Conservation (phyloP, 2,113 vertebrate species). For the Ascaphus truei region DNA sequence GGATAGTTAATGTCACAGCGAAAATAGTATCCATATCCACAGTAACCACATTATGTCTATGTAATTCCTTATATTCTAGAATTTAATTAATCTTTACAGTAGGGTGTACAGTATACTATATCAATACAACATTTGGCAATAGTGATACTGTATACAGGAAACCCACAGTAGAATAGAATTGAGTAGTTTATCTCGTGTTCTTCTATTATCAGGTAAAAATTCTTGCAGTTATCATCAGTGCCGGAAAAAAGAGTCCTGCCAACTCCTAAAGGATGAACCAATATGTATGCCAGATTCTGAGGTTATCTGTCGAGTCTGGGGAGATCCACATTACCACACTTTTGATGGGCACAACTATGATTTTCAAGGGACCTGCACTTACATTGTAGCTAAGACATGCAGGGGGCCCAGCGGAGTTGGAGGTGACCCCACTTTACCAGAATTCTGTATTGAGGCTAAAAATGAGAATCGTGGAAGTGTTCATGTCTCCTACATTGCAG, state of each 20-base stretch:
- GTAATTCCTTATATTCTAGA: too few relatives aligned
- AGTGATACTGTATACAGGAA: too few relatives aligned
- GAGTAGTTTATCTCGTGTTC: not conserved
- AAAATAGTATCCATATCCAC: too few relatives aligned
- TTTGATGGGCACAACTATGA: conserved; percentile 42
- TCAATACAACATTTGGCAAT: too few relatives aligned
- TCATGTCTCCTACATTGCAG: conserved; percentile 48
- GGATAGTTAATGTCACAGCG: too few relatives aligned
- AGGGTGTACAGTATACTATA: too few relatives aligned
- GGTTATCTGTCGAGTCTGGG: conserved; percentile 32
- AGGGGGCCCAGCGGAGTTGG: not conserved
- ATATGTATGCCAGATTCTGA: not conserved
- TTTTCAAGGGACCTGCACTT: conserved; percentile 43
- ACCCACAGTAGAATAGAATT: too few relatives aligned
- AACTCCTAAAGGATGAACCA: not conserved
- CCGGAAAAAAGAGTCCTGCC: conserved; percentile 23
- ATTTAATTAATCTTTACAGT: too few relatives aligned
- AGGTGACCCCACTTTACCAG: not conserved
- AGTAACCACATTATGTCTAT: too few relatives aligned
- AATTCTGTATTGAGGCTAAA: conserved; percentile 27
- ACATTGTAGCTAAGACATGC: conserved; percentile 20
- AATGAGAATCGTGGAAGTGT: conserved; percentile 45
- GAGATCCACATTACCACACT: conserved; percentile 37
- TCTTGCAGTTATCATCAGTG: not conserved
- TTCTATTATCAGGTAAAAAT: not conserved